Conservation (phyloP, 2,888 invertebrate genomes). For the Drosophila borealis region DNA sequence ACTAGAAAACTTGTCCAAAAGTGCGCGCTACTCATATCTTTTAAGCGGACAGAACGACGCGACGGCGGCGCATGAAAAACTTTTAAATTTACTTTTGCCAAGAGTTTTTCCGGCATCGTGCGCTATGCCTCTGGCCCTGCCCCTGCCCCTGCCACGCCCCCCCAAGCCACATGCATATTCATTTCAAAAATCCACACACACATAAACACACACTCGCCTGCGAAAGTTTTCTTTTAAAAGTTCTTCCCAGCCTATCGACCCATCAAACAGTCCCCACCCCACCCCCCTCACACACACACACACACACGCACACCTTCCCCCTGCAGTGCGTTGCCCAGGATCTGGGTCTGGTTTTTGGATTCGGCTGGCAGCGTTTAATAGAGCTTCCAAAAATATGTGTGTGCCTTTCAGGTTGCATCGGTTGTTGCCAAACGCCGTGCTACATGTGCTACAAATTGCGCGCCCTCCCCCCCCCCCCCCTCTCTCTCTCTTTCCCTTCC, state of each 20-base stretch:
- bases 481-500: background rate
- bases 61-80: slow-evolving; percentile 63
- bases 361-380: slow-evolving; percentile 66
- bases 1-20: slow-evolving; percentile 79
- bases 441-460: slow-evolving; percentile 73
- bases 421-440: slow-evolving; percentile 58
- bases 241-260: slow-evolving; percentile 17
- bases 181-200: slow-evolving; percentile 66
- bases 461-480: background rate
- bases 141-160: slow-evolving; percentile 2
- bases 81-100: slow-evolving; percentile 80
- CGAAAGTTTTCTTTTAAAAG: slow-evolving; percentile 69
- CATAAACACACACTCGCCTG: slow-evolving; percentile 37
- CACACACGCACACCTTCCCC: background rate
- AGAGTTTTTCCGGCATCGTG: slow-evolving; percentile 69
- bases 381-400: slow-evolving; percentile 74
- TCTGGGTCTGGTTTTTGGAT: background rate
- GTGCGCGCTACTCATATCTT: slow-evolving; percentile 74
- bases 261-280: background rate
- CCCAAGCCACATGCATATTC: slow-evolving; percentile 68
- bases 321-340: slow-evolving; percentile 10
- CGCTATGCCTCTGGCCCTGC: slow-evolving; percentile 3
- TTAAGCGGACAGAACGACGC: slow-evolving; percentile 27
- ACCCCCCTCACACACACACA: background rate
- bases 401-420: slow-evolving; percentile 63